Conservation (phyloP, 2,797 vertebrate genomes). For the Urocyon cinereoargenteus region DNA sequence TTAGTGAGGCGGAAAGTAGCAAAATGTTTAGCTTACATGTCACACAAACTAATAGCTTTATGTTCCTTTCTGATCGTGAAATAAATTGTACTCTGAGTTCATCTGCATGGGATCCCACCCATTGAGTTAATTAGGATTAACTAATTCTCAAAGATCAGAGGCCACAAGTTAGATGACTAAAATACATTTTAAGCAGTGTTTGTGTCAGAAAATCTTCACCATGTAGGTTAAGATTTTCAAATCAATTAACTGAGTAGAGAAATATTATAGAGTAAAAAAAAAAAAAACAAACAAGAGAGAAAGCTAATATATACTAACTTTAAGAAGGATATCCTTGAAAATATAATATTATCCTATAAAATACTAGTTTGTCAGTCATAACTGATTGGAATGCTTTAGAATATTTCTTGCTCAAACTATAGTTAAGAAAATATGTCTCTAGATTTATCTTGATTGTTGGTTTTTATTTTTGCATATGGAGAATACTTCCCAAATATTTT, state of each 20-base stretch:
- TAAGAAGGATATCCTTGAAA: neutral
- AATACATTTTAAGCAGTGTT: neutral
- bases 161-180: constrained; percentile 36
- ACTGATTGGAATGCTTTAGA: neutral
- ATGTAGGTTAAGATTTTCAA: constrained; percentile 25
- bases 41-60: constrained; percentile 45
- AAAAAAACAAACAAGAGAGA: neutral
- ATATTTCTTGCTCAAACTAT: neutral
- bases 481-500: neutral
- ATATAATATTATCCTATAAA: neutral
- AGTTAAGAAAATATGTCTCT: neutral
- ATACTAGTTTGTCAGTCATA: neutral
- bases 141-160: constrained; percentile 34
- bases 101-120: neutral
- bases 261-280: neutral
- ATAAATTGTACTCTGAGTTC: constrained; percentile 52
- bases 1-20: constrained; percentile 38
- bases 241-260: neutral
- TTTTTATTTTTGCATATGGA: neutral
- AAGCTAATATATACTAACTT: neutral
- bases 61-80: constrained; percentile 48
- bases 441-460: neutral
- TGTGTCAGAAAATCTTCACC: constrained; percentile 46
- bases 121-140: constrained; percentile 61
- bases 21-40: constrained; percentile 62